phyloP scores from a whole-genome alignment of 2,113 vertebrate genomes.

The Urocynchramus pylzowi region DNA sequence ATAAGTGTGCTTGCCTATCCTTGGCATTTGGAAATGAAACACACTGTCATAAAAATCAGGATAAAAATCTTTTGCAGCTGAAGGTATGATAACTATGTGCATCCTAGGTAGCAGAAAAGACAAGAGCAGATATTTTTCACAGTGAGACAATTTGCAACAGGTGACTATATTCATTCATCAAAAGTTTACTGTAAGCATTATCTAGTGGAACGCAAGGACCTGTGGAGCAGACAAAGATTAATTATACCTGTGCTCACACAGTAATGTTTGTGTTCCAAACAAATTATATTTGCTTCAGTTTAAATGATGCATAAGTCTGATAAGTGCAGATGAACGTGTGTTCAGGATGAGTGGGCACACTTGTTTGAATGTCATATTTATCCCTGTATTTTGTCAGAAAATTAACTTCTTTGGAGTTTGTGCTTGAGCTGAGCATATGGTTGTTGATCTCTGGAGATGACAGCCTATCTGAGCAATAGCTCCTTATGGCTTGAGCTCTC shows the following conservation, averaged over 20 bases:
- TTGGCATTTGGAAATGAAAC: neutral
- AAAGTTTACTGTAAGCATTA: constrained; percentile 75
- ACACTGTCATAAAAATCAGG: neutral
- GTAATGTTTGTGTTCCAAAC: constrained; percentile 85
- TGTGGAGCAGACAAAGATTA: constrained; percentile 81
- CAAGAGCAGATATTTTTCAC: neutral
- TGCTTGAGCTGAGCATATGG: constrained; percentile 99
- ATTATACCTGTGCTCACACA: constrained; percentile 80
- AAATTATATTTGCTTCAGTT: constrained; percentile 89
- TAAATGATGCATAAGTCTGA: constrained; percentile 88
- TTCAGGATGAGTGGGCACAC: constrained; percentile 99
- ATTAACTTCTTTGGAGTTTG: constrained; percentile 99
- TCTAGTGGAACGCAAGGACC: constrained; percentile 64
- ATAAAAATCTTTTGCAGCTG: neutral
- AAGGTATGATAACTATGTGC: neutral
- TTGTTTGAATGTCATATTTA: constrained; percentile 99
- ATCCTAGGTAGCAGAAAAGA: neutral
- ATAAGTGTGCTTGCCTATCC: neutral
- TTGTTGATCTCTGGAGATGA: constrained; percentile 99
- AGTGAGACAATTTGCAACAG: constrained; percentile 55
- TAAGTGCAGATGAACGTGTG: constrained; percentile 86
- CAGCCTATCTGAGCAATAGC: constrained; percentile 99
- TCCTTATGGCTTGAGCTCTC: constrained; percentile 92
- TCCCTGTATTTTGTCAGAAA: constrained; percentile 99
- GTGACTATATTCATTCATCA: constrained; percentile 59